phyloP scores from a whole-genome alignment of 2,888 invertebrate species.

The Melanchra persicariae region DNA sequence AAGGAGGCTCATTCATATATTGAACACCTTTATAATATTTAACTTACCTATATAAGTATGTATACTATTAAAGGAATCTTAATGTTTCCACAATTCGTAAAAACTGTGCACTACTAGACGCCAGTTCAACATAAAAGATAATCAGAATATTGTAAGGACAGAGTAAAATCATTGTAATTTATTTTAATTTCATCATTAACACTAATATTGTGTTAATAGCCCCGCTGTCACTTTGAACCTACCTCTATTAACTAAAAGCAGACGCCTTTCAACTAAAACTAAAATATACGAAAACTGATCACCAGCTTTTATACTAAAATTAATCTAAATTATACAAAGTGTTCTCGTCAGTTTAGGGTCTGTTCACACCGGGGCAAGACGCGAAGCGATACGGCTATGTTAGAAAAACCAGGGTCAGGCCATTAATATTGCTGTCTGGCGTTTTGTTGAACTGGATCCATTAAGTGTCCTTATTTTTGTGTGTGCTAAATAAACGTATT shows the following conservation, averaged over 20 bases:
- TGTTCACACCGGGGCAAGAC: background rate
- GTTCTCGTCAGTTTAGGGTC: slow-evolving; percentile 3
- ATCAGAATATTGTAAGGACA: background rate
- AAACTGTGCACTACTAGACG: background rate
- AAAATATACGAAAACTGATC: slow-evolving; percentile 16
- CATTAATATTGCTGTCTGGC: too few species aligned
- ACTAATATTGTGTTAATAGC: slow-evolving; percentile 1
- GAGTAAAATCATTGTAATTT: background rate
- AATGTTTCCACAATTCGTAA: too few species aligned
- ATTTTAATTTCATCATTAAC: slow-evolving; percentile 7
- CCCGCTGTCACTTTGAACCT: background rate
- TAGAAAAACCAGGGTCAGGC: background rate
- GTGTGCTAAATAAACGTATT: too few species aligned
- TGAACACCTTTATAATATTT: too few species aligned
- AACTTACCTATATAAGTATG: too few species aligned
- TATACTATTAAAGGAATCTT: too few species aligned
- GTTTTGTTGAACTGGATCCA: too few species aligned
- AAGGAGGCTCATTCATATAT: too few species aligned
- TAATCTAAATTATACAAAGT: slow-evolving; percentile 24
- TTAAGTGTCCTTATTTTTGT: too few species aligned
- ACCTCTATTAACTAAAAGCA: background rate
- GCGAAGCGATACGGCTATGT: background rate
- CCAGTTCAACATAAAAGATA: background rate
- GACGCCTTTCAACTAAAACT: slow-evolving; percentile 21
- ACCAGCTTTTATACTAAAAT: slow-evolving; percentile 22